Conservation (phyloP, 2,113 vertebrate species). For the Halcyon senegalensis region DNA sequence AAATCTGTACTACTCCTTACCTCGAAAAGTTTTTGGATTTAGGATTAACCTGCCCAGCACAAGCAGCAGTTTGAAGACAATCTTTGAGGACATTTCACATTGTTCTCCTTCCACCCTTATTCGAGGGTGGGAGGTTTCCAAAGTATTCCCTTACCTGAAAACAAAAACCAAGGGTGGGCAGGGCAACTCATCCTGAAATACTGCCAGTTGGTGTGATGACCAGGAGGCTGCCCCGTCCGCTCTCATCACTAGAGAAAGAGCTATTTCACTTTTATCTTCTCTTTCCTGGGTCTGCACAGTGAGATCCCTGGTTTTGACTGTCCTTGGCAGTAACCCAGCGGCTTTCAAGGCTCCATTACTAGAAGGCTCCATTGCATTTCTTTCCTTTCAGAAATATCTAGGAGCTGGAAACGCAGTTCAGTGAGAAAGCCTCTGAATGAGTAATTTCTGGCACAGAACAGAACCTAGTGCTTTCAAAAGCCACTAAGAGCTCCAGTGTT, state of each 20-base stretch:
- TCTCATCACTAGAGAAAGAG: neutral
- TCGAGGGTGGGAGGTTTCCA: neutral
- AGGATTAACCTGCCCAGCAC: neutral
- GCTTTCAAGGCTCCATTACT: neutral
- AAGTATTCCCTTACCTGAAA: neutral
- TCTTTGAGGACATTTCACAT: neutral
- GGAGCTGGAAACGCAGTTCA: neutral
- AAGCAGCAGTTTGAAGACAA: neutral
- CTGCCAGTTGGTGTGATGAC: neutral
- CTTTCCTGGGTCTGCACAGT: neutral
- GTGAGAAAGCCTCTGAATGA: conserved; percentile 21
- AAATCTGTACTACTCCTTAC: neutral
- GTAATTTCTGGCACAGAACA: conserved; percentile 39
- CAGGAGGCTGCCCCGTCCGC: neutral
- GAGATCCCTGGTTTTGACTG: neutral
- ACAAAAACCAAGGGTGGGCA: neutral
- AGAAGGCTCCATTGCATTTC: neutral
- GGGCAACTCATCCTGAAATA: neutral
- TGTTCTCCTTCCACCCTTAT: neutral
- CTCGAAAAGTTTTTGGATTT: neutral
- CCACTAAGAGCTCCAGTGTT: neutral
- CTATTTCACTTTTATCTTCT: neutral
- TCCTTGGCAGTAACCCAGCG: neutral
- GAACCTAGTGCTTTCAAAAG: conserved; percentile 24
- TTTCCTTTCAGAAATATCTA: neutral